Percentiles rank a stretch among this genome's conserved stretches.
phyloP scores from a whole-genome alignment of 2,888 invertebrate genomes.

The Glyphotaelius pellucidus region DNA sequence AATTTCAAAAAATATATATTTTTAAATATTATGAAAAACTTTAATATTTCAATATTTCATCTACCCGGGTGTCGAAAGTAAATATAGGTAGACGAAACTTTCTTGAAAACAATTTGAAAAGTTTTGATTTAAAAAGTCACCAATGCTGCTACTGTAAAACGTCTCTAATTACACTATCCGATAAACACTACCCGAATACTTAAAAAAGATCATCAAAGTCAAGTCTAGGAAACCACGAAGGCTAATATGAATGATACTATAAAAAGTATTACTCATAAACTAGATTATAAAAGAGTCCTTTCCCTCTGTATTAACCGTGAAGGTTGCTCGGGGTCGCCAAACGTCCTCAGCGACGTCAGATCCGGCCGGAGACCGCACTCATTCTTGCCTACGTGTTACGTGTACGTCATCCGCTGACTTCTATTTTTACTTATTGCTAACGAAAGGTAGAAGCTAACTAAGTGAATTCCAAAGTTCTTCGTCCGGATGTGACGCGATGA shows the following conservation, averaged over 20 bases:
- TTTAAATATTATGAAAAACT: too few species aligned
- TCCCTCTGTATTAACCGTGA: not conserved
- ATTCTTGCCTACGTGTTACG: conserved; percentile 5
- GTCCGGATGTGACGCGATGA: conserved; percentile 38
- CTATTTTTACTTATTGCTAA: not conserved
- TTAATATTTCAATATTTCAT: too few species aligned
- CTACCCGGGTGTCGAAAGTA: too few species aligned
- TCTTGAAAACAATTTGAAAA: too few species aligned
- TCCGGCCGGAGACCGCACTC: conserved; percentile 22
- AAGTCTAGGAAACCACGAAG: not conserved
- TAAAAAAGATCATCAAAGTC: not conserved
- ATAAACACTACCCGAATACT: too few species aligned
- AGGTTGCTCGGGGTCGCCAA: conserved; percentile 34
- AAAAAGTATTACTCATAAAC: not conserved
- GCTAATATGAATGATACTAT: not conserved
- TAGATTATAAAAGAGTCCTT: not conserved
- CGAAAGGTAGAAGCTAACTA: not conserved
- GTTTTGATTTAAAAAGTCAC: too few species aligned
- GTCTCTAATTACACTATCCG: not conserved
- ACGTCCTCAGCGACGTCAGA: conserved; percentile 51
- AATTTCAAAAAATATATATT: too few species aligned
- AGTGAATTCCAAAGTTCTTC: conserved; percentile 10
- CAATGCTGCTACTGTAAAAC: not conserved
- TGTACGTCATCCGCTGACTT: conserved; percentile 31
- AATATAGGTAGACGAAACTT: not conserved